Conservation (phyloP, 2,113 vertebrate genomes). For the Amphiprion ocellaris region DNA sequence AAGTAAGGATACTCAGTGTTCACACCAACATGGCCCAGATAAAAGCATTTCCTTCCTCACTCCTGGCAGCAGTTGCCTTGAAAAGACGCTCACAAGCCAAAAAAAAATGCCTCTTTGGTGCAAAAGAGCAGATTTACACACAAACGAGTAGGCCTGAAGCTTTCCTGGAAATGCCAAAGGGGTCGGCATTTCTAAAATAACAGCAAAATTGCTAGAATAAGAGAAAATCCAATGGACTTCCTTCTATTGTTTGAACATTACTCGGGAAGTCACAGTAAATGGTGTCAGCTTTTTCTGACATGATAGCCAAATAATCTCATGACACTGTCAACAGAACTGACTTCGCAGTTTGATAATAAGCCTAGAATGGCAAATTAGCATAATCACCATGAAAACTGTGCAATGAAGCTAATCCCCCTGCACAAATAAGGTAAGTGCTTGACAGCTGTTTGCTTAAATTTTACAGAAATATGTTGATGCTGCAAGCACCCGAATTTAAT, state of each 20-base stretch:
- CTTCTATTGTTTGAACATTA: constrained; percentile 74
- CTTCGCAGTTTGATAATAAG: constrained; percentile 27
- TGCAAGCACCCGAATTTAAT: constrained; percentile 38
- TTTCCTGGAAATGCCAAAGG: constrained; percentile 71
- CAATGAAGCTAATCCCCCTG: constrained; percentile 23
- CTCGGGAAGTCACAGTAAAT: constrained; percentile 64
- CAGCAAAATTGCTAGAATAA: constrained; percentile 67
- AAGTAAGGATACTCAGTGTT: constrained; percentile 46
- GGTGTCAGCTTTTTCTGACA: constrained; percentile 68
- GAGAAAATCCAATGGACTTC: constrained; percentile 68
- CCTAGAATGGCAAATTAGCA: constrained; percentile 16
- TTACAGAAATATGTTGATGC: constrained; percentile 20
- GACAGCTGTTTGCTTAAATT: constrained; percentile 49
- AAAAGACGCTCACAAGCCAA: constrained; percentile 62
- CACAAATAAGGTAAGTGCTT: constrained; percentile 13
- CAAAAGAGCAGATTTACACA: constrained; percentile 49
- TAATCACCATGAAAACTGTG: constrained; percentile 29
- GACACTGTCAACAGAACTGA: constrained; percentile 34
- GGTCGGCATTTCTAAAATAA: constrained; percentile 62
- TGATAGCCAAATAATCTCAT: constrained; percentile 56
- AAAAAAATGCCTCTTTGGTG: constrained; percentile 41
- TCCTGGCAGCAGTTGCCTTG: constrained; percentile 62
- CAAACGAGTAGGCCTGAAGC: constrained; percentile 18
- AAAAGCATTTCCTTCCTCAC: constrained; percentile 77
- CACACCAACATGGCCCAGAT: constrained; percentile 59